Conservation (phyloP, 2,113 vertebrate species). For the Pseudolaguvia tuberculata region DNA sequence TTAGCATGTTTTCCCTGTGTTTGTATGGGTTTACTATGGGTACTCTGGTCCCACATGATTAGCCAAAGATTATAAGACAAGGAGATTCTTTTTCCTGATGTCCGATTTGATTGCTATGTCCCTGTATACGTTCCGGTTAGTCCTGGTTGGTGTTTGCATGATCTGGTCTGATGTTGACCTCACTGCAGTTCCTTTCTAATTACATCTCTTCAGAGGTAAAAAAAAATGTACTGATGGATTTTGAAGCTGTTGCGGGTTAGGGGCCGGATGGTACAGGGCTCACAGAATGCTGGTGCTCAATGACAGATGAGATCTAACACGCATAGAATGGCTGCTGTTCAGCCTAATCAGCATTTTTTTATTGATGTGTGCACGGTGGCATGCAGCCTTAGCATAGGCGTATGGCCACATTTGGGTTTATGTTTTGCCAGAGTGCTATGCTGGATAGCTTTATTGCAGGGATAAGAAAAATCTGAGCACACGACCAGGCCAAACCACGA, state of each 20-base stretch:
- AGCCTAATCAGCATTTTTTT: slow-evolving; percentile 66
- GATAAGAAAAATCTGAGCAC: slow-evolving; percentile 20
- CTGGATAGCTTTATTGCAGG: slow-evolving; percentile 33
- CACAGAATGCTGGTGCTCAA: background rate
- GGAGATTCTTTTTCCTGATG: no score
- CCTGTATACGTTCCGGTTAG: slow-evolving; percentile 39
- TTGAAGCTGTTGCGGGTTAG: slow-evolving; percentile 59
- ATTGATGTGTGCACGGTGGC: slow-evolving; percentile 47
- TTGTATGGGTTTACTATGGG: no score
- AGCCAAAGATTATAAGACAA: no score
- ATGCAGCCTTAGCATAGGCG: slow-evolving; percentile 53
- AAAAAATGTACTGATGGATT: slow-evolving; percentile 61
- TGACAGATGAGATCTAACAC: slow-evolving; percentile 41
- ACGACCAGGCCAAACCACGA: background rate
- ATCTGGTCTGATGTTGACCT: slow-evolving; percentile 56
- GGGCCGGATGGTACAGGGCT: slow-evolving; percentile 55
- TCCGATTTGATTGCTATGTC: no score
- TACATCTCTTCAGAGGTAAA: slow-evolving; percentile 64
- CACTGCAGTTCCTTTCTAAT: slow-evolving; percentile 62
- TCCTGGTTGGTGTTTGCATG: slow-evolving; percentile 53
- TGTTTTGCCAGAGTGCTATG: slow-evolving; percentile 41
- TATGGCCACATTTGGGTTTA: slow-evolving; percentile 58
- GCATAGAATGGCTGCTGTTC: slow-evolving; percentile 7
- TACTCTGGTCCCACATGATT: no score
- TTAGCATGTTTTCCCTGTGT: no score